These are phyloP conservation scores for Cylas formicarius DNA, from an alignment of 1,140 invertebrate genomes.

Conservation along the genomic window DNA sequence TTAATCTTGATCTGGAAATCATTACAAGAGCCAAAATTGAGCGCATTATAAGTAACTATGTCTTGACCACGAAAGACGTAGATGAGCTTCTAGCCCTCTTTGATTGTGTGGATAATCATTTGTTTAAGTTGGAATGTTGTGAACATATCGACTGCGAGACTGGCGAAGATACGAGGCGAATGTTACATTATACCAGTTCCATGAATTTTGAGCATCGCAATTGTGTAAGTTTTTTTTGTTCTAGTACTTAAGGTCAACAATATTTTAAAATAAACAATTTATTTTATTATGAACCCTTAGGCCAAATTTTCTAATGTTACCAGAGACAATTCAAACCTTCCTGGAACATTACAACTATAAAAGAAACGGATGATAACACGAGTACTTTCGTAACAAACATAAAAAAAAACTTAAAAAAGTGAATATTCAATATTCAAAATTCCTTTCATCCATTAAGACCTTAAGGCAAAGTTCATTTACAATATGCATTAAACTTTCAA, in stretches of 20 bases:
- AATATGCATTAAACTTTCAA: no score
- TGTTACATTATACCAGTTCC: constrained; percentile 26
- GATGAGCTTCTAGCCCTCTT: constrained; percentile 27
- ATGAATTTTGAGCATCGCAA: constrained; percentile 9
- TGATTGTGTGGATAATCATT: constrained; percentile 20
- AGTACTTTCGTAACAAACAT: no score
- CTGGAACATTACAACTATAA: no score
- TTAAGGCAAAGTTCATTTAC: no score
- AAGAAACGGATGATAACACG: no score
- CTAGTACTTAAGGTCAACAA: neutral
- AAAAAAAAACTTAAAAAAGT: no score
- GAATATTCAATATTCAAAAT: no score
- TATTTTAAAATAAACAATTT: no score
- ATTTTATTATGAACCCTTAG: no score
- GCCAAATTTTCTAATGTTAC: no score
- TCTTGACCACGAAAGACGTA: constrained; percentile 24
- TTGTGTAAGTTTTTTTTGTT: constrained; percentile 11
- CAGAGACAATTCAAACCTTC: no score
- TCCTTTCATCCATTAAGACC: no score
- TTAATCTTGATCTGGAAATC: constrained; percentile 16
- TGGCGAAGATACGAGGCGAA: constrained; percentile 23
- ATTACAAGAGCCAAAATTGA: constrained; percentile 28
- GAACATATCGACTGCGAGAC: constrained; percentile 21
- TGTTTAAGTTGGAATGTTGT: constrained; percentile 27
- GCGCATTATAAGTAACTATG: constrained; percentile 24